phyloP scores from a whole-genome alignment of 2,888 invertebrate genomes.

The Diarsia dahlii region DNA sequence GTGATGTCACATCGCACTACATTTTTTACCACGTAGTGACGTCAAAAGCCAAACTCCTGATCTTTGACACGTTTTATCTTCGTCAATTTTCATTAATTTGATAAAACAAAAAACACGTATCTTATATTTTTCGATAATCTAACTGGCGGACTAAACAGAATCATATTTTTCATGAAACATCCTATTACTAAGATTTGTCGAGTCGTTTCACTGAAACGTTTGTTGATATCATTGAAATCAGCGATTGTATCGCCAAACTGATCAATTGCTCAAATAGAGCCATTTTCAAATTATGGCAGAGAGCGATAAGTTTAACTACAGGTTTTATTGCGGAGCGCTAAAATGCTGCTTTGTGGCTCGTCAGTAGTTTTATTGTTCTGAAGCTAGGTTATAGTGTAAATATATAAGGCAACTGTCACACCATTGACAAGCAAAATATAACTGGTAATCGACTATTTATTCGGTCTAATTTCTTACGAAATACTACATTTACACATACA shows the following conservation, averaged over 20 bases:
- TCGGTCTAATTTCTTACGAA: not conserved
- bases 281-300: constrained; percentile 71
- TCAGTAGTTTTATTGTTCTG: not conserved
- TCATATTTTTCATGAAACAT: too few species aligned
- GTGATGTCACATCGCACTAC: too few species aligned
- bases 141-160: too few species aligned
- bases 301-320: constrained; percentile 71
- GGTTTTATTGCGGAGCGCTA: constrained; percentile 70
- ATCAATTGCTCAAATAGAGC: constrained; percentile 75
- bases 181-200: constrained; percentile 38
- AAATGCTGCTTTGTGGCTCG: constrained; percentile 53
- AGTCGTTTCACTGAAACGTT: constrained; percentile 23
- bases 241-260: constrained; percentile 63
- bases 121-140: too few species aligned
- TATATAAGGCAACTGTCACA: not conserved
- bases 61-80: too few species aligned
- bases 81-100: too few species aligned
- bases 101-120: too few species aligned
- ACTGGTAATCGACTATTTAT: not conserved
- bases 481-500: too few species aligned
- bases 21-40: too few species aligned
- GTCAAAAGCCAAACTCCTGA: too few species aligned
- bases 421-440: not conserved
- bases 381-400: not conserved
- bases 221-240: constrained; percentile 37